A percentile compares a stretch with the other conserved stretches of the same genome.
Evolutionary conservation across 2,797 vertebrate genomes (phyloP).

Genomic region (Okamejei kenojei): DNA sequence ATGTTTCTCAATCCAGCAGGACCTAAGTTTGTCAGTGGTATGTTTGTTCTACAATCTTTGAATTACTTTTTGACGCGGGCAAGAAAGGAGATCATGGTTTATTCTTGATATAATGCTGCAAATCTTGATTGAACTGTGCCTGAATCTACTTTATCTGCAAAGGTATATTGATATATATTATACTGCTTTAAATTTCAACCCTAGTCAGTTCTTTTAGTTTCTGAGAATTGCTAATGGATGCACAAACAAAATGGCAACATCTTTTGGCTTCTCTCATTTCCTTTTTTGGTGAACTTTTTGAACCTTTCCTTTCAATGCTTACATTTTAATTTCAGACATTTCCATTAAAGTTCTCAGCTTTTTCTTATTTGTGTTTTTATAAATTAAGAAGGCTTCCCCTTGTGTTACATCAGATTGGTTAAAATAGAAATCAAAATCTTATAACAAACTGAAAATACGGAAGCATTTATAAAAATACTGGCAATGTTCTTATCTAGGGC

Average conservation of each 20-base stretch:
- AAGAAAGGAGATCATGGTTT: neutral
- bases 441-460: neutral
- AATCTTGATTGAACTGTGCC: neutral
- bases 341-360: neutral
- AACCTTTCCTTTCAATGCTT: neutral
- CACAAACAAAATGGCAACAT: too few species aligned
- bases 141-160: neutral
- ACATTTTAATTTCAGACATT: neutral
- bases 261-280: neutral
- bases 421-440: neutral
- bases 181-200: neutral
- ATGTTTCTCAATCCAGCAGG: slow-evolving; percentile 40
- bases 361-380: neutral
- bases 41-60: slow-evolving; percentile 38
- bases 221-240: neutral
- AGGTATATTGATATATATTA: neutral
- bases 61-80: neutral
- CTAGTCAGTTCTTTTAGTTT: neutral
- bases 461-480: neutral
- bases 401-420: neutral
- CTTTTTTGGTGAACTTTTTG: neutral
- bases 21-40: slow-evolving; percentile 47
- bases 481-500: neutral
- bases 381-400: neutral
- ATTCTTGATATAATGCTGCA: neutral